Base-by-base conservation (phyloP, 1,140 invertebrate genomes). In the Coenobita brevimanus region DNA sequence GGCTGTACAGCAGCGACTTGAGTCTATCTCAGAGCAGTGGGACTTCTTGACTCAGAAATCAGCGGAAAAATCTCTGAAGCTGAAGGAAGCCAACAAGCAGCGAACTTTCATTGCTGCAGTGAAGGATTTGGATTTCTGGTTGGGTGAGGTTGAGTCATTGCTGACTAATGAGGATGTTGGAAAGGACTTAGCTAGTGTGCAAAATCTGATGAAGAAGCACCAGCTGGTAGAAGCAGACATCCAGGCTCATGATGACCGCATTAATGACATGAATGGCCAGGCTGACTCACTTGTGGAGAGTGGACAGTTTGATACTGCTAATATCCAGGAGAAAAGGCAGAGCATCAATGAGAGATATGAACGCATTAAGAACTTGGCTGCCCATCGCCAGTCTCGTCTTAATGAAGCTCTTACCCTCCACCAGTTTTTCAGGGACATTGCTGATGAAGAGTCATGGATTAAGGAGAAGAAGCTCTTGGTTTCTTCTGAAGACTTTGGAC, bases 391-490 rank as follows among this genome's bases (percentile, higher is more conserved):
- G 91, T 96, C 96, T 95, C 94, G 98, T 43, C 94, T 99, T 24
- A 95, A 94, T 92, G 98, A 99, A 93, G 98, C 98, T 2, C 97
- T 99, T 92, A 99, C 98, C 10, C 94, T 99, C 90, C 98, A 99
- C 93, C 98, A 99, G 93, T 99, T 99, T 95, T 98, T 99, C 95
- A 94, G 99, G 71, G 99, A 99, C 92, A 99, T 99, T 92, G 98
- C 99, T 90, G 99, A 99, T 93, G 99, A 99, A 93, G 99, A 99
- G 93, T 98, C 97, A n/a, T 99, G 99, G 99, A 99, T 99, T 92
- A 99, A 99, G 92, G 99, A 99, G 92, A 99, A 99, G 94, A 99
- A 99, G 92, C 93, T 99, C 17, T 93, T 99, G 6, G 98, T 99
- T 1, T 97, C 97, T 6, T 99, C 97, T 2, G 98, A 99, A 92